phyloP scores from a whole-genome alignment of 2,888 invertebrate species.

The Tetropium fuscum region DNA sequence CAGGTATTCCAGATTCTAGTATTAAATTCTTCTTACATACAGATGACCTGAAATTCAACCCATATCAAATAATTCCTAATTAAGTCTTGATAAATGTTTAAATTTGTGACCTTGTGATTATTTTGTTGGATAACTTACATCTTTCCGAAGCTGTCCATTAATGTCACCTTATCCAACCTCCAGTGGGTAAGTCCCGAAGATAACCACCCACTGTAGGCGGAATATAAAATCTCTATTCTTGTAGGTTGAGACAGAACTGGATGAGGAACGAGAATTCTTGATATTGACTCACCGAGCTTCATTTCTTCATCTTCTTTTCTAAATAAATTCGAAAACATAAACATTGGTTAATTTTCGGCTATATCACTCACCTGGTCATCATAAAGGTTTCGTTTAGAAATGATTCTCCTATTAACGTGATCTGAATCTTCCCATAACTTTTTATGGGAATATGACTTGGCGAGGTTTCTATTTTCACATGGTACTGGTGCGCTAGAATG shows the following conservation, averaged over 20 bases:
- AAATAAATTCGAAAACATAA: too few relatives aligned
- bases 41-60: slow-evolving; percentile 78
- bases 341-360: too few relatives aligned
- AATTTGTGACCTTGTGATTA: not conserved
- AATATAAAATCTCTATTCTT: slow-evolving; percentile 82
- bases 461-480: slow-evolving; percentile 84
- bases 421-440: slow-evolving; percentile 84
- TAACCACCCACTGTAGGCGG: slow-evolving; percentile 92
- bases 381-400: slow-evolving; percentile 90
- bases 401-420: slow-evolving; percentile 83
- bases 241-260: slow-evolving; percentile 83
- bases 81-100: not conserved
- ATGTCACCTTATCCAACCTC: slow-evolving; percentile 84
- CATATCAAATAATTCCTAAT: slow-evolving; percentile 2
- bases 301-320: slow-evolving; percentile 85
- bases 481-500: slow-evolving; percentile 84
- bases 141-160: slow-evolving; percentile 88
- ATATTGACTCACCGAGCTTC: slow-evolving; percentile 78
- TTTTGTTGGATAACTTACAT: slow-evolving; percentile 67
- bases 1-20: slow-evolving; percentile 79
- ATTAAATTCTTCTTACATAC: slow-evolving; percentile 82
- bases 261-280: slow-evolving; percentile 89
- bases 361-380: slow-evolving; percentile 78
- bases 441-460: slow-evolving; percentile 74
- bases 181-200: slow-evolving; percentile 85